Evolutionary conservation across 2,797 vertebrate species (phyloP).

Genomic region (Hoplostethus mediterraneus): DNA sequence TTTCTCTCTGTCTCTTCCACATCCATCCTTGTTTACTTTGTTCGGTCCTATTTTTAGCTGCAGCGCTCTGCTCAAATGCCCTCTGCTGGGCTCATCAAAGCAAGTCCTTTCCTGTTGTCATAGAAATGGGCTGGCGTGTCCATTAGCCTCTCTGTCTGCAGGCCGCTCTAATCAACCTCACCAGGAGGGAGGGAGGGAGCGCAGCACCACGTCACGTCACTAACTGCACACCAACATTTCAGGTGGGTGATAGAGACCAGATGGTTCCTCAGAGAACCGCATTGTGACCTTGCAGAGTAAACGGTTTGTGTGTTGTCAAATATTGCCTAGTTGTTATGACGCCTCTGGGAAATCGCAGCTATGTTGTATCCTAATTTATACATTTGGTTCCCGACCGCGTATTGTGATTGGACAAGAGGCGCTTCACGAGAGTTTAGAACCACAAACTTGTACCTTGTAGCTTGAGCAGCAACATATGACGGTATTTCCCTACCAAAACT

Average conservation of each 20-base stretch:
- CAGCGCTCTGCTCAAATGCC: conserved; percentile 42
- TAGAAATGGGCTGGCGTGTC: conserved; percentile 63
- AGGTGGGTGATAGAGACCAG: background rate
- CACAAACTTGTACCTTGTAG: no score
- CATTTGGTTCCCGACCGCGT: background rate
- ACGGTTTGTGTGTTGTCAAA: background rate
- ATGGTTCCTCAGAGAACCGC: background rate
- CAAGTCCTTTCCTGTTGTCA: conserved; percentile 73
- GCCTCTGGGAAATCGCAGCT: background rate
- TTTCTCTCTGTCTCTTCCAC: background rate
- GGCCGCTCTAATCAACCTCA: conserved; percentile 18
- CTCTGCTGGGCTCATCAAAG: conserved; percentile 65
- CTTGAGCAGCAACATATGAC: no score
- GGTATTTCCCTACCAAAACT: no score
- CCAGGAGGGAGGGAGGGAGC: conserved; percentile 9
- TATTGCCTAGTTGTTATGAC: conserved; percentile 20
- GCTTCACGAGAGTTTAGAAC: background rate
- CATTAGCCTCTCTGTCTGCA: conserved; percentile 48
- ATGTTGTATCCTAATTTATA: no score
- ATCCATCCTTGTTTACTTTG: conserved; percentile 45
- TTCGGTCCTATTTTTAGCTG: conserved; percentile 69
- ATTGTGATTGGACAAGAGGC: background rate
- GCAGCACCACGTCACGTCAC: conserved; percentile 12
- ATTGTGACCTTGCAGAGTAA: conserved; percentile 43
- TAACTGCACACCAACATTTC: background rate